Base-by-base conservation (phyloP, 2,113 vertebrate species). In the Astur gentilis region DNA sequence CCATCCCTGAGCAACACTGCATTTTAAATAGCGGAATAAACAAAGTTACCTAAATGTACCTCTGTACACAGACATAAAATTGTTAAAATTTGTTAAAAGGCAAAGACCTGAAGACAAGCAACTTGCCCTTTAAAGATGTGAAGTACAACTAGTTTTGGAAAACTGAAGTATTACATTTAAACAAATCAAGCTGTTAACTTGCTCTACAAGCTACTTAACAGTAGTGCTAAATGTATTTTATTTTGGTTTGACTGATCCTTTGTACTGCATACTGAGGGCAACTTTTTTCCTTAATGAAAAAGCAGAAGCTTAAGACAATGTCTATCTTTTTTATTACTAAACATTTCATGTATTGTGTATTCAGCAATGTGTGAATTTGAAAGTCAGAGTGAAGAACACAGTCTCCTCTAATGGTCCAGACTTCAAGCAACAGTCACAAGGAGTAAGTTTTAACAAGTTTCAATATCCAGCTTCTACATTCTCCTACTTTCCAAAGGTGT, bases 1-100 rank as follows among this genome's bases (percentile, higher is more conserved):
- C 54, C 55, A 87, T 95, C 94, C 96, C 96, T 97, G 96, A 97
- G 95, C 52, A 97, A 78, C 54, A 85, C 8, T 85, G 45, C 45
- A 81, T 90, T 87, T 95, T 69, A 73, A 62, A 44, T 70, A 72
- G 25, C 32, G 9, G 20, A 34, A 75, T 34, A 78, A 93, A 84
- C 23, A 83, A 91, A 90, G 29, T 72, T 69, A 83, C 13, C 50
- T 42, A 83, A 83, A 89, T 3, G 15, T 38, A 84, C 36, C 32
- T 83, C 3, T 45, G 26, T 58, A 75, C n/a, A 27, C 36, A 87
- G 58, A 42, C 2, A 6, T n/a, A 61, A 82, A 85, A 93, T 38
- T 50, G 16, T 47, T 83, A 71, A 23, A 69, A 85, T 36, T 29
- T 89, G 17, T 55, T 80, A 85, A 50, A 92, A 92, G 44, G 54